Conservation (phyloP, 2,888 invertebrate genomes). For the Leptinotarsa peninsularis region DNA sequence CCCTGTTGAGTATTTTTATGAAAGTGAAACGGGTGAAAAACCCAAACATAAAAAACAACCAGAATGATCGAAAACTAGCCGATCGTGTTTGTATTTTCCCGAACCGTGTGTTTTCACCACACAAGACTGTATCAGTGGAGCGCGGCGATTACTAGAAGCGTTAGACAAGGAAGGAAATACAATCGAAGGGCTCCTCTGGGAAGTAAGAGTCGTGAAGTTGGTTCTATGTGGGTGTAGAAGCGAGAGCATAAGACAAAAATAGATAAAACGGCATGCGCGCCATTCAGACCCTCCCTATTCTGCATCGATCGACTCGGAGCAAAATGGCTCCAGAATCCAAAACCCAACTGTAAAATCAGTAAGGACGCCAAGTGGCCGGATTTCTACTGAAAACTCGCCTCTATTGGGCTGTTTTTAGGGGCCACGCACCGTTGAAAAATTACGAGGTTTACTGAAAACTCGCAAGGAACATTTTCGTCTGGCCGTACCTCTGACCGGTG, state of each 20-base stretch:
- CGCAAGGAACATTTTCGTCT: constrained; percentile 64
- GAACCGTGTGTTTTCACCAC: constrained; percentile 31
- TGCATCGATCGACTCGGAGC: constrained; percentile 66
- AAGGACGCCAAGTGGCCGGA: constrained; percentile 59
- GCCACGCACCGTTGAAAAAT: constrained; percentile 64
- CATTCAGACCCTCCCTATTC: constrained; percentile 64
- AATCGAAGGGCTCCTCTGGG: constrained; percentile 47
- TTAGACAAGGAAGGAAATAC: constrained; percentile 42
- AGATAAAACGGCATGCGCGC: constrained; percentile 67
- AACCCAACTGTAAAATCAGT: constrained; percentile 65
- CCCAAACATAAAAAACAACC: constrained; percentile 31
- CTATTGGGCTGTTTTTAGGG: constrained; percentile 63
- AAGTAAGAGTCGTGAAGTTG: constrained; percentile 58
- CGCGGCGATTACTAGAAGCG: constrained; percentile 40
- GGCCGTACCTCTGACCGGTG: constrained; percentile 52
- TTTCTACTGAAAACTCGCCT: constrained; percentile 60
- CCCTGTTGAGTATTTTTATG: constrained; percentile 27
- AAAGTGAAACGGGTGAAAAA: constrained; percentile 42
- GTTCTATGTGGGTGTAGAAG: constrained; percentile 60
- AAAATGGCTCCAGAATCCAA: constrained; percentile 67
- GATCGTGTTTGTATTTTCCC: constrained; percentile 33
- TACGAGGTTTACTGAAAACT: constrained; percentile 63
- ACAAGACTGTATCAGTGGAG: constrained; percentile 38
- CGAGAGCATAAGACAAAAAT: constrained; percentile 67
- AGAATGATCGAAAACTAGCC: constrained; percentile 30